Percentiles rank a stretch among this genome's conserved stretches.
phyloP scores from a whole-genome alignment of 2,113 vertebrate genomes.

The Peromyscus polionotus region DNA sequence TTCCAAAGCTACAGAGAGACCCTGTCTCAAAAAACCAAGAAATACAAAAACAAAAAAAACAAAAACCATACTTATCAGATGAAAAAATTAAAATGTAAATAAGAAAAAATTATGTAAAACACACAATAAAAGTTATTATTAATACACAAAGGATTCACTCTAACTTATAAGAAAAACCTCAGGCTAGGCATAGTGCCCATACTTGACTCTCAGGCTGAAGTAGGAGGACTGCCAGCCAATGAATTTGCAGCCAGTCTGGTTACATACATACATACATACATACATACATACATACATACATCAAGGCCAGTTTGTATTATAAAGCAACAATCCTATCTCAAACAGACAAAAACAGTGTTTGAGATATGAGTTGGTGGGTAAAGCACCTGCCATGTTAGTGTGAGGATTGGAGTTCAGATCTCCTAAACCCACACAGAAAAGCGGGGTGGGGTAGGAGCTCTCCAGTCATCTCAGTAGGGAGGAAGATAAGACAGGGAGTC shows the following conservation, averaged over 20 bases:
- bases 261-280: not conserved
- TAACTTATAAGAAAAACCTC: not conserved
- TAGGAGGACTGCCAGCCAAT: not conserved
- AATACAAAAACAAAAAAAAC: no score
- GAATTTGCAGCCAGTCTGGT: not conserved
- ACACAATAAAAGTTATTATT: not conserved
- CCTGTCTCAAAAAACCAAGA: no score
- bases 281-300: no score
- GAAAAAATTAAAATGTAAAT: not conserved
- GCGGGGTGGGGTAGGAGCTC: not conserved
- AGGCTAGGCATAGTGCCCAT: not conserved
- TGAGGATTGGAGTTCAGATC: not conserved
- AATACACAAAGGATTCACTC: conserved; percentile 36
- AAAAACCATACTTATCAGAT: not conserved
- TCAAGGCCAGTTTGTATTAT: not conserved
- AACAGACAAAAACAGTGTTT: not conserved
- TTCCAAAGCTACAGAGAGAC: no score
- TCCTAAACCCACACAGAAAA: not conserved
- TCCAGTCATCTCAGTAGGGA: no score
- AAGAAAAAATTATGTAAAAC: not conserved
- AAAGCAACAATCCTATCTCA: not conserved
- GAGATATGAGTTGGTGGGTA: not conserved
- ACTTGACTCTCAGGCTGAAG: not conserved
- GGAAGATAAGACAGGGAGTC: not conserved
- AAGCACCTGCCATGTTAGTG: not conserved